Evolutionary conservation across 2,113 vertebrate species (phyloP).

Genomic region (Melanerpes aurifrons): DNA sequence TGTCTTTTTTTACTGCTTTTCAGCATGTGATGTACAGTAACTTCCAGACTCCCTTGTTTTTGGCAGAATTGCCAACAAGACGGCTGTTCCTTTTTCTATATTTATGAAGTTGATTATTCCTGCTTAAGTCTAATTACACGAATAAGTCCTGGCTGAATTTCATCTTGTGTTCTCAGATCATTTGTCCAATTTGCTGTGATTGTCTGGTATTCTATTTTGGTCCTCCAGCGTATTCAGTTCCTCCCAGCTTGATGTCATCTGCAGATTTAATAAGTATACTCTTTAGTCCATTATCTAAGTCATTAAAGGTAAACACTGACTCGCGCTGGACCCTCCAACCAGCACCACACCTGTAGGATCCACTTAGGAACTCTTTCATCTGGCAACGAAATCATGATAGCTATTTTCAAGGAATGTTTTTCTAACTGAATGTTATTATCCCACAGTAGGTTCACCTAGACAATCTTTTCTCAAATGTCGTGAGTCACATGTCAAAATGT

Average conservation of each 20-base stretch:
- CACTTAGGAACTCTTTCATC: background rate
- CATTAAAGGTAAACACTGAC: conserved; percentile 34
- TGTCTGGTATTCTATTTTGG: conserved; percentile 25
- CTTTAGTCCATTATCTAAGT: conserved; percentile 23
- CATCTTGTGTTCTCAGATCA: conserved; percentile 22
- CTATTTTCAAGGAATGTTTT: conserved; percentile 41
- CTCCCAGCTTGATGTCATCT: conserved; percentile 27
- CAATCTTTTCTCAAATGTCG: background rate
- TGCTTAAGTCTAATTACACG: conserved; percentile 31
- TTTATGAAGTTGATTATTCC: conserved; percentile 34
- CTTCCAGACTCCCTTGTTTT: background rate
- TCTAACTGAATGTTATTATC: background rate
- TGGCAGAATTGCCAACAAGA: background rate
- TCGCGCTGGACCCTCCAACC: background rate
- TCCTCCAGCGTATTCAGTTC: background rate
- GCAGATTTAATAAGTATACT: conserved; percentile 37
- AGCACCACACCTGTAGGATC: conserved; percentile 25
- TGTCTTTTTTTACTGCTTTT: background rate
- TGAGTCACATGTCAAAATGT: conserved; percentile 6
- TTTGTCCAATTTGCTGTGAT: conserved; percentile 52
- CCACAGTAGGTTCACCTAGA: background rate
- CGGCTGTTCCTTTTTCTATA: background rate
- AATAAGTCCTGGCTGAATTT: conserved; percentile 43
- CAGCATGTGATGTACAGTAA: background rate
- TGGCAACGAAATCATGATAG: conserved; percentile 8